Evolutionary conservation across 92 coral and sea anemone species (phyloP).

Genomic region (Parazoanthus darwini): DNA sequence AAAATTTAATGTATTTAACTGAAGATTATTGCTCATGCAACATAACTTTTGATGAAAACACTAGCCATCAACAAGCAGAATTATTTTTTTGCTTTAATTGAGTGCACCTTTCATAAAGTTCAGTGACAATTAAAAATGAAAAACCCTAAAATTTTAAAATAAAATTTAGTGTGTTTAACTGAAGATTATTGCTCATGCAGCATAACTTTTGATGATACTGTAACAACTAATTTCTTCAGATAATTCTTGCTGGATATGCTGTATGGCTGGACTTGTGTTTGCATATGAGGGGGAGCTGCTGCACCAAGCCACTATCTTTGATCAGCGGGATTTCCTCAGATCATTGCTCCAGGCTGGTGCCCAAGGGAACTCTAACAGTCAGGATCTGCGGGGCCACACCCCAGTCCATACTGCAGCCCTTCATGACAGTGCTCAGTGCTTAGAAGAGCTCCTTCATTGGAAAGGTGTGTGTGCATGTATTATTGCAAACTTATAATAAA

Average conservation of each 20-base stretch:
- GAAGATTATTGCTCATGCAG: too few species aligned
- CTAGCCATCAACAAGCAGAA: too few species aligned
- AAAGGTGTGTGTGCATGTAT: conserved; percentile 54
- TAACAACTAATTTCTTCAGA: not conserved
- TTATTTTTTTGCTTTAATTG: too few species aligned
- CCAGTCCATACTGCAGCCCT: conserved; percentile 96
- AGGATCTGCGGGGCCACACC: conserved; percentile 84
- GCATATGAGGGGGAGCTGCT: conserved; percentile 84
- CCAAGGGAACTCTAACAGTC: conserved; percentile 89
- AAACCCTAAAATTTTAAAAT: too few species aligned
- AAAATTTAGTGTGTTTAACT: too few species aligned
- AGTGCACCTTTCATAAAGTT: too few species aligned
- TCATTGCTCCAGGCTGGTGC: conserved; percentile 73
- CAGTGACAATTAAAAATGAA: too few species aligned
- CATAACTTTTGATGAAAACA: too few species aligned
- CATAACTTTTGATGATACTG: too few species aligned
- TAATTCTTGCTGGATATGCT: conserved; percentile 1
- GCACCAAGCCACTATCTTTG: conserved; percentile 96
- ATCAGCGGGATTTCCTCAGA: conserved; percentile 78
- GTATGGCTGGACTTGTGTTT: conserved; percentile 83
- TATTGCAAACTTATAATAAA: not conserved
- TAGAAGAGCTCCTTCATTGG: conserved; percentile 71
- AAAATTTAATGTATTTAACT: too few species aligned
- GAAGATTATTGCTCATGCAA: too few species aligned
- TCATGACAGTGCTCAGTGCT: conserved; percentile 84